Percentiles rank a stretch among this genome's conserved stretches.
Conservation (phyloP, 2,113 vertebrate genomes). For the Gobius niger region DNA sequence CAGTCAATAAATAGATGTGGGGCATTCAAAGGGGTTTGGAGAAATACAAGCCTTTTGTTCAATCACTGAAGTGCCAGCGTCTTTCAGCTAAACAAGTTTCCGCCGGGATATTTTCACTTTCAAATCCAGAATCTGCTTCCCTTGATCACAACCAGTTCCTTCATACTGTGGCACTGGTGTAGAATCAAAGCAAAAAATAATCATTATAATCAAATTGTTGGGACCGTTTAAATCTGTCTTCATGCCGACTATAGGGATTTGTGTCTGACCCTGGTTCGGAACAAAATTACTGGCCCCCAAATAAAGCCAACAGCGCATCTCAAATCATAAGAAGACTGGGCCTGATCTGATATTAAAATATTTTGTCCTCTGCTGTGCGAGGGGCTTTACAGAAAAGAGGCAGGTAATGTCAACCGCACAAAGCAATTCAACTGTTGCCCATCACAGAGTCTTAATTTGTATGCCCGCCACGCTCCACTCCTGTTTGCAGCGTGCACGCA, state of each 20-base stretch:
- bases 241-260: too few species aligned
- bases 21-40: neutral
- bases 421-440: neutral
- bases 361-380: neutral
- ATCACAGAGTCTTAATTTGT: neutral
- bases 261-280: too few species aligned
- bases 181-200: too few species aligned
- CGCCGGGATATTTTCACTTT: neutral
- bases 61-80: neutral
- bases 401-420: neutral
- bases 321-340: neutral
- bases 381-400: neutral
- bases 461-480: neutral
- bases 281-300: neutral
- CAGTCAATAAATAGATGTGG: neutral
- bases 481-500: neutral
- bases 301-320: neutral
- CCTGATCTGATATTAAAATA: neutral
- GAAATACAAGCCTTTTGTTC: neutral
- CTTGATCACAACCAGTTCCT: neutral
- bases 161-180: too few species aligned
- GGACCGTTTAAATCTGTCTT: too few species aligned
- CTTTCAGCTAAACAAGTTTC: neutral
- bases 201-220: too few species aligned
- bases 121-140: neutral